Evolutionary conservation across 2,797 vertebrate species (phyloP), one percentile per base, ranked within the genome.

Genomic region (Spondyliosoma cantharus): DNA sequence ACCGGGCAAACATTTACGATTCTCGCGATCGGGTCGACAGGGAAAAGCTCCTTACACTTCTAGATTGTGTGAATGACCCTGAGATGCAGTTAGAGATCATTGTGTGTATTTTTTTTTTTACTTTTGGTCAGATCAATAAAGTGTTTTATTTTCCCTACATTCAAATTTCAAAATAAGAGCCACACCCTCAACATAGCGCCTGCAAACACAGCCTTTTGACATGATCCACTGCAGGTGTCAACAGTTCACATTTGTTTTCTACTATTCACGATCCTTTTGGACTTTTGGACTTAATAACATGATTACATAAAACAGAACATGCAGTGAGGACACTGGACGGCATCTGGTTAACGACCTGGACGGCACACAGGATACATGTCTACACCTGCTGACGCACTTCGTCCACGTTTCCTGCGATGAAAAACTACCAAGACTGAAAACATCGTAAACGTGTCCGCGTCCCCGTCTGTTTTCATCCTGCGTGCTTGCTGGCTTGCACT

Each of bases 401-500:
- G 19, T 29, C 24, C 32, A 24, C 46, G 27, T 76, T 14, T 60
- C 45, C 48, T 9, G 19, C 17, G 60, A 37, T n/a, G 24, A 74
- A 68, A 65, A 76, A 74, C n/a, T 22, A 32, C 27, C 24, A 52
- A 11, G 37, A 37, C 37, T 56, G 37, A 1, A 16, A 46, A 16
- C 45, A 17, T 46, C 45, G 1, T 46, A 46, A 46, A 46, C 16
- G 2, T 25, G 58, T 53, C 12, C 27, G 22, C 8, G 43, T 63
- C 58, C 3, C 59, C 32, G 25, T 78, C 52, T 43, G 27, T 76
- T 77, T 71, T 53, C 52, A 54, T 72, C 42, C 50, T 69, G 13
- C 29, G n/a, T 24, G 24, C 54, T 71, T 8, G 53, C 13, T 59
- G 75, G 78, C 46, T 57, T 32, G 3, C 9, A 0, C 32, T 52